Conservation (phyloP, 1,140 invertebrate species). For the Drosophila nigromelanica region DNA sequence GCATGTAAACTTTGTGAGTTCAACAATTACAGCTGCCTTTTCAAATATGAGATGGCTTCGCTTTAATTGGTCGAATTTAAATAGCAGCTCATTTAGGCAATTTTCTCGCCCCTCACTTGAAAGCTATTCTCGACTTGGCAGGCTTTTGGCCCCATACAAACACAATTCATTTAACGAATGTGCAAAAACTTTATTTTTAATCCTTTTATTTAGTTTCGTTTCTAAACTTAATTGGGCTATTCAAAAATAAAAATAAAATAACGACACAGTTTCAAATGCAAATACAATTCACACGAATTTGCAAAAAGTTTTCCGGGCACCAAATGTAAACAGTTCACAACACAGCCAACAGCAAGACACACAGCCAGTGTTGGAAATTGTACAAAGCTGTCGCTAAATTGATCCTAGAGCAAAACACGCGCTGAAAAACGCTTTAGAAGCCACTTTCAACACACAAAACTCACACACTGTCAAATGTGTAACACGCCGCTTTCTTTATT, state of each 20-base stretch:
- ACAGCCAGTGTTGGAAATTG: slow-evolving; percentile 49
- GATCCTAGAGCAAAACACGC: slow-evolving; percentile 55
- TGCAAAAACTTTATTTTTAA: slow-evolving; percentile 37
- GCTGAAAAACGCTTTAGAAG: slow-evolving; percentile 57
- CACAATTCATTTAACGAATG: slow-evolving; percentile 68
- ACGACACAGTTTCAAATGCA: slow-evolving; percentile 66
- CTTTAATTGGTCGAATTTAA: slow-evolving; percentile 14
- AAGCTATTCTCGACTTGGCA: slow-evolving; percentile 84
- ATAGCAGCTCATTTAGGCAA: slow-evolving; percentile 65
- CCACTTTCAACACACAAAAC: slow-evolving; percentile 36
- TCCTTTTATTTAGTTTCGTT: slow-evolving; percentile 46
- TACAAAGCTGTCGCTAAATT: slow-evolving; percentile 54
- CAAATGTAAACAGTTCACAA: slow-evolving; percentile 51
- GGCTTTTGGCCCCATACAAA: slow-evolving; percentile 78
- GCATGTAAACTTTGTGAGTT: not conserved
- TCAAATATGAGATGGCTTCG: not conserved
- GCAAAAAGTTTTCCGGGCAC: slow-evolving; percentile 62
- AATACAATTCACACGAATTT: slow-evolving; percentile 51
- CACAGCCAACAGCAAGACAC: slow-evolving; percentile 27
- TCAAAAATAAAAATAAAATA: slow-evolving; percentile 23
- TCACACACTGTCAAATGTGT: slow-evolving; percentile 37
- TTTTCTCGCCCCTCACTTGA: slow-evolving; percentile 64
- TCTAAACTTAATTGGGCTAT: slow-evolving; percentile 52
- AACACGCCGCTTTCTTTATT: slow-evolving; percentile 47
- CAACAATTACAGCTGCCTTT: slow-evolving; percentile 15